Base-by-base conservation (phyloP, 2,888 invertebrate genomes). In the Pristionchus mayeri region DNA sequence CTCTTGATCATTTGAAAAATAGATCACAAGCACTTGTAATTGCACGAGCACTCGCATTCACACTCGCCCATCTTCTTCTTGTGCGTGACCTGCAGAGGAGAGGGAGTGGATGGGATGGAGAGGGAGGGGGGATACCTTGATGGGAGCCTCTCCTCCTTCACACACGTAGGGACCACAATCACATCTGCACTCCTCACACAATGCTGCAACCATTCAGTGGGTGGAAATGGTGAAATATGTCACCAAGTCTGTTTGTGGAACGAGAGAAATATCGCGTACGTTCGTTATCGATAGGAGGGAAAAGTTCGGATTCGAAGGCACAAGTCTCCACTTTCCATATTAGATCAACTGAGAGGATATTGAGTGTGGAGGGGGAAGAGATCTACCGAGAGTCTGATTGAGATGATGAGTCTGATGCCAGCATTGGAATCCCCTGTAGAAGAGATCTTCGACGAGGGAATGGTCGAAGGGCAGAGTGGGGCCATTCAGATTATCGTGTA, bases 321-420 rank as follows among this genome's bases (percentile, higher is more conserved):
- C 92, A 92, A 3, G 92, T 90, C 79, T 92, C 92, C 63, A 91
- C 88, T 76, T 92, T 92, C 91, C 91, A 92, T 2, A 92, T 85
- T 9, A 92, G 87, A 85, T 92, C 92, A 18, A 92, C 84, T 76
- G 37, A 71, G 52, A 34, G 52, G n/a, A n/a, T 0, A 67, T 48
- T 44, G 67, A 44, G 16, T 40, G n/a, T 4, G n/a, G 18, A 76
- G 21, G 16, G n/a, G 24, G 21, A 2, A 57, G 24, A 24, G 44
- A 24, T 24, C 40, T 67, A 84, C 84, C 90, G 1, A 91, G 86
- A 13, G 90, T 90, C 52, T 89, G 87, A 52, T 90, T 89, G 11
- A 79, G 40, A 60, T 91, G 87, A 85, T 91, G 91, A 0, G 71
- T 54, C 76, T 92, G 92, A 86, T 92, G 92, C 91, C 91, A 92